These are phyloP conservation scores for Knipowitschia caucasica DNA, from an alignment of 2,797 vertebrate species.

Conservation along the genomic window DNA sequence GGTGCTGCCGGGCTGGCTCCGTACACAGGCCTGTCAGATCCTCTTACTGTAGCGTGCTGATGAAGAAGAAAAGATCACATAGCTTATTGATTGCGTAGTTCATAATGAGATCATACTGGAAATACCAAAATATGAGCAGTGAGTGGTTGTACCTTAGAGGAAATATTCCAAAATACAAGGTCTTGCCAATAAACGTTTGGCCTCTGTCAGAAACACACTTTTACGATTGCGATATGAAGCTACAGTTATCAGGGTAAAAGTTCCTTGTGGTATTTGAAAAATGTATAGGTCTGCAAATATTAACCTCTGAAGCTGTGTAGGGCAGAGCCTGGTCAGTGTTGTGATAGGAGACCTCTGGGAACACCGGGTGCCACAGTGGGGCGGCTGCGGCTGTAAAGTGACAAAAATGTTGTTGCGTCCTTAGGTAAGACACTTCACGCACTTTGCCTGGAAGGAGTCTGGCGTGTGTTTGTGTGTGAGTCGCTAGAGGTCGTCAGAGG, in stretches of 20 bases:
- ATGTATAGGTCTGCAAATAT: background rate
- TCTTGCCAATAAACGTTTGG: constrained; percentile 24
- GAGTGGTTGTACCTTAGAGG: constrained; percentile 40
- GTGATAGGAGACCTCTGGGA: too few species aligned
- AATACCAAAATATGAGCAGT: constrained; percentile 34
- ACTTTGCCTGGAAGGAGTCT: too few species aligned
- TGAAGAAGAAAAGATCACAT: constrained; percentile 38
- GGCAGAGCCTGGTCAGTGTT: too few species aligned
- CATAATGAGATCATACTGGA: constrained; percentile 35
- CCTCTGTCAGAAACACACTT: constrained; percentile 15
- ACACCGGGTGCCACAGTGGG: too few species aligned
- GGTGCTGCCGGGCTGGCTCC: constrained; percentile 22
- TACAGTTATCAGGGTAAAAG: background rate
- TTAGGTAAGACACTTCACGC: too few species aligned
- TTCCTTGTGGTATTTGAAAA: background rate
- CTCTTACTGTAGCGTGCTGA: constrained; percentile 23
- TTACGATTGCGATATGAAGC: constrained; percentile 19
- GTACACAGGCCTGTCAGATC: constrained; percentile 29
- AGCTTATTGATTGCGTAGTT: constrained; percentile 39
- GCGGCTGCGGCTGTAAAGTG: too few species aligned
- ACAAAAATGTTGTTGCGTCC: too few species aligned
- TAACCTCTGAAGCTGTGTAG: too few species aligned
- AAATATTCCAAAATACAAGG: constrained; percentile 39
- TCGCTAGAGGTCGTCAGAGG: too few species aligned
- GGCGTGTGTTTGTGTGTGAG: too few species aligned